phyloP scores from a whole-genome alignment of 2,888 invertebrate genomes.

The Caenorhabditis uteleia region DNA sequence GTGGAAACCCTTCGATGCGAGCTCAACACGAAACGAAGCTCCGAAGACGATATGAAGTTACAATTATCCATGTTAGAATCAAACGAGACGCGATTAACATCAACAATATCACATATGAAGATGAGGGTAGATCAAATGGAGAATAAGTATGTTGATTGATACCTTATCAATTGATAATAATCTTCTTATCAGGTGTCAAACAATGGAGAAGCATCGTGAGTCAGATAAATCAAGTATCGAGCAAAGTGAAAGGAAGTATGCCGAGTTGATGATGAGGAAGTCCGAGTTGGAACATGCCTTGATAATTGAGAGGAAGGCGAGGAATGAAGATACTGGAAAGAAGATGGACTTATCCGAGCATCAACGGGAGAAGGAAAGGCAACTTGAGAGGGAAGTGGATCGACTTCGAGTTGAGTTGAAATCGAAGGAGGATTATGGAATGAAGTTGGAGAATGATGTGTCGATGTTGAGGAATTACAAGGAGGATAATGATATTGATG shows the following conservation, averaged over 20 bases:
- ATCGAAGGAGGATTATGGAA: slow-evolving; percentile 76
- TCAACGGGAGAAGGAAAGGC: slow-evolving; percentile 48
- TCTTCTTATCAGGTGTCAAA: slow-evolving; percentile 77
- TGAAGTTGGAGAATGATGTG: slow-evolving; percentile 75
- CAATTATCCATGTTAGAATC: slow-evolving; percentile 76
- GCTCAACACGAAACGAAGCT: slow-evolving; percentile 78
- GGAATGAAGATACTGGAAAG: slow-evolving; percentile 77
- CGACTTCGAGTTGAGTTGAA: slow-evolving; percentile 41
- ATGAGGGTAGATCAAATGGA: slow-evolving; percentile 87
- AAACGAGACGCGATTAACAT: slow-evolving; percentile 78
- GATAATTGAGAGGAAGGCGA: slow-evolving; percentile 72
- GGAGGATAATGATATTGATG: slow-evolving; percentile 52
- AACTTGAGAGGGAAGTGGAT: slow-evolving; percentile 49
- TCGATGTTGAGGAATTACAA: slow-evolving; percentile 75
- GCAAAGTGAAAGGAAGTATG: slow-evolving; percentile 81
- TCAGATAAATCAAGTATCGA: slow-evolving; percentile 82
- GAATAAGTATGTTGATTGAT: slow-evolving; percentile 76
- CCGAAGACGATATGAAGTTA: slow-evolving; percentile 79
- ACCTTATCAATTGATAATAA: neutral
- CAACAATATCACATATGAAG: slow-evolving; percentile 81
- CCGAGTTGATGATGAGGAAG: slow-evolving; percentile 84
- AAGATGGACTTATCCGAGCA: slow-evolving; percentile 47
- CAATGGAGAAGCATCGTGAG: slow-evolving; percentile 79
- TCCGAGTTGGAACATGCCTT: slow-evolving; percentile 80
- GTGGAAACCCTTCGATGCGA: slow-evolving; percentile 80